A percentile compares a stretch with the other conserved stretches of the same genome.
phyloP scores from a whole-genome alignment of 2,888 invertebrate genomes.

The Octodonta nipae region DNA sequence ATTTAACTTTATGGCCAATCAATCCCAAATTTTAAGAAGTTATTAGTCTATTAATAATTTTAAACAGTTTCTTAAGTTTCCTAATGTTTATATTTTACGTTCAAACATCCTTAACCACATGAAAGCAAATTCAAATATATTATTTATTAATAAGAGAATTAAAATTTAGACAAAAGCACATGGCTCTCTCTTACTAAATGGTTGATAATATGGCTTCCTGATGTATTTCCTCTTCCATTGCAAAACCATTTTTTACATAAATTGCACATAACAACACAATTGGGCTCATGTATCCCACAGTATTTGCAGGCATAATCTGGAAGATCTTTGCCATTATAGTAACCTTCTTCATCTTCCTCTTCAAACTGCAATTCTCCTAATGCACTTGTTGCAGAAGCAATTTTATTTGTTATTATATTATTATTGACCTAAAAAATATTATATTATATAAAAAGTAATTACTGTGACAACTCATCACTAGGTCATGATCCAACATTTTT shows the following conservation, averaged over 20 bases:
- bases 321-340: conserved; percentile 72
- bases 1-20: too few species aligned
- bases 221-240: conserved; percentile 94
- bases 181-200: conserved; percentile 63
- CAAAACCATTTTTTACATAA: conserved; percentile 99
- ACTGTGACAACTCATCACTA: too few species aligned
- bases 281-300: conserved; percentile 95
- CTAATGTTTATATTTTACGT: too few species aligned
- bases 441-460: conserved; percentile 1
- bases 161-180: too few species aligned
- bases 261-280: conserved; percentile 96
- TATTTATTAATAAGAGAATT: too few species aligned
- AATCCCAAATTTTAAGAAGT: too few species aligned
- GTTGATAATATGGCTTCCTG: conserved; percentile 96
- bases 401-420: conserved; percentile 37
- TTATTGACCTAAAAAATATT: not conserved
- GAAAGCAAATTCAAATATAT: too few species aligned
- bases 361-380: conserved; percentile 86
- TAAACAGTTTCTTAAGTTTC: too few species aligned
- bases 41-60: too few species aligned
- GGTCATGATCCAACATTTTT: conserved; percentile 12
- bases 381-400: conserved; percentile 54
- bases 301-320: conserved; percentile 97
- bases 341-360: conserved; percentile 86
- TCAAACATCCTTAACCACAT: too few species aligned